Percentiles rank a stretch among this genome's conserved stretches.
phyloP scores from a whole-genome alignment of 1,140 invertebrate genomes.

The Dendroctonus valens region DNA sequence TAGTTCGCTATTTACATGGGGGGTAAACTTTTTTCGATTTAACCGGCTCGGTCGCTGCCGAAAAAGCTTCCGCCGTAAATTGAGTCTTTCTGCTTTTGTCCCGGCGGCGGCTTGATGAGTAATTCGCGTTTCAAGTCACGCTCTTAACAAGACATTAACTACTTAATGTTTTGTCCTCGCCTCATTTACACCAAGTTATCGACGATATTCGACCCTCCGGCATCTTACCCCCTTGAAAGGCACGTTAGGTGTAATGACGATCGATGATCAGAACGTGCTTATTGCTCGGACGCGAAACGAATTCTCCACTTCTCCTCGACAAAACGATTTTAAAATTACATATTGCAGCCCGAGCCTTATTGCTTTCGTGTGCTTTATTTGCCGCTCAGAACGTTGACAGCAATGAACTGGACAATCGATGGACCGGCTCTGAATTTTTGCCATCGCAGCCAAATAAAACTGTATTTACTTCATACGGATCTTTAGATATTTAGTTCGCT shows the following conservation, averaged over 20 bases:
- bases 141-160: conserved; percentile 37
- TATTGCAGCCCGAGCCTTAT: conserved; percentile 3
- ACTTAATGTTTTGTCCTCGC: conserved; percentile 36
- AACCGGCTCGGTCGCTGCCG: too few species aligned
- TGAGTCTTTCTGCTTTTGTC: conserved; percentile 6
- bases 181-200: conserved; percentile 34
- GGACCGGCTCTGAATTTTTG: too few species aligned
- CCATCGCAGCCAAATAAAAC: too few species aligned
- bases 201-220: conserved; percentile 25
- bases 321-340: conserved; percentile 17
- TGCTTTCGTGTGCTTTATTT: background rate
- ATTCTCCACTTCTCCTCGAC: conserved; percentile 2
- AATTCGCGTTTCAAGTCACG: conserved; percentile 36
- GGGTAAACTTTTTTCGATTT: too few species aligned
- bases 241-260: conserved; percentile 22
- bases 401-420: too few species aligned
- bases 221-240: conserved; percentile 14
- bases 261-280: conserved; percentile 29
- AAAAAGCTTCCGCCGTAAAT: background rate
- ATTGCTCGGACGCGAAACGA: conserved; percentile 20
- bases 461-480: too few species aligned
- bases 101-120: conserved; percentile 15
- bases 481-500: too few species aligned
- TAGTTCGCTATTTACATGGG: too few species aligned
- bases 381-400: too few species aligned